Evolutionary conservation across 2,113 vertebrate species (phyloP), one percentile per base, ranked within the genome.

Genomic region (Toxostoma redivivum): DNA sequence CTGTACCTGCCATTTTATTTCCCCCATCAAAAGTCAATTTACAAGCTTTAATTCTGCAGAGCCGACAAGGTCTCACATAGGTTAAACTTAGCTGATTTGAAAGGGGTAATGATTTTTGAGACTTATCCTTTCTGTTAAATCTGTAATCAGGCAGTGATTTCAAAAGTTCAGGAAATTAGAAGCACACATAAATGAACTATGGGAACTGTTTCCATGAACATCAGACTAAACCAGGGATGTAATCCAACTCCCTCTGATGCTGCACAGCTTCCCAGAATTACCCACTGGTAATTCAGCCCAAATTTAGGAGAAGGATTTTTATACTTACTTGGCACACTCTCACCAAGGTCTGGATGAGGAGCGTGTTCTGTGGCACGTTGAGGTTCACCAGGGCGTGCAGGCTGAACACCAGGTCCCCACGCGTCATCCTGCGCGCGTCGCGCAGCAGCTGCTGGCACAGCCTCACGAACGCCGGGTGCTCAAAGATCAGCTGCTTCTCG

Each of bases 341-440:
- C 42, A 99, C 91, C 64, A 99, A 96, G 7, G 98, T 99, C 96
- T 99, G 99, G 28, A 99, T 93, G 3, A 99, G 97, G 1, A 97
- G 97, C 15, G 99, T 99, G 31, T 95, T 96, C 90, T 99, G 99
- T 12, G 98, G 95, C 54, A 99, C 90, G 1, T 98, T 98, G 5
- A 99, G 96, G 44, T 83, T 98, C 84, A 99, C 84, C 17, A 98
- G 21, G 1, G 98, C 97, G n/a, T 98, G 86, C 44, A 99, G 97
- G 54, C 97, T 97, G 78, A 98, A 98, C 17, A 97, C 92, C 47
- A 99, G 33, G 51, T 98, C 94, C 2, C 95, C 27, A 9, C 28
- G 90, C 0, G 3, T 44, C 98, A 99, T 97, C 65, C 74, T 57
- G 5, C 53, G 92, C 10, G 98, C 89, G 3, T 91, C 60, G 9